These are phyloP conservation scores for Dioctria rufipes DNA, from an alignment of 2,888 invertebrate genomes.

Conservation along the genomic window DNA sequence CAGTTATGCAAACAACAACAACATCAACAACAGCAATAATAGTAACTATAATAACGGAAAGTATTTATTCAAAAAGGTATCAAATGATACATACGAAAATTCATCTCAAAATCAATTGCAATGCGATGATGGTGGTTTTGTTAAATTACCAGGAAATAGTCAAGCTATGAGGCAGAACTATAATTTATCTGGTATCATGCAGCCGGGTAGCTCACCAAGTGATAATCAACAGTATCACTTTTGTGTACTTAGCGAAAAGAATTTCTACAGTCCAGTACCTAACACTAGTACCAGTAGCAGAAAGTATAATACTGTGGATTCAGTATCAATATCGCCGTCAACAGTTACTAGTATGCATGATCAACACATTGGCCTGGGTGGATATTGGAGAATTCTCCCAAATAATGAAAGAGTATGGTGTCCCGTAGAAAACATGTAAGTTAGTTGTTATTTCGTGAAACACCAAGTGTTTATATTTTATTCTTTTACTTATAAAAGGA, in stretches of 20 bases:
- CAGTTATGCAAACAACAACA: neutral
- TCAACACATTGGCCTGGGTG: slow-evolving; percentile 59
- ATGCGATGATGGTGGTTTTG: slow-evolving; percentile 64
- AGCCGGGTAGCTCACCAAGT: neutral
- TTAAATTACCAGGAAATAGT: slow-evolving; percentile 64
- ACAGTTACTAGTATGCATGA: slow-evolving; percentile 1
- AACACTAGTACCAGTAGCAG: neutral
- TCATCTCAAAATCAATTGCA: slow-evolving; percentile 65
- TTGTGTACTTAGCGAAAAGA: slow-evolving; percentile 27
- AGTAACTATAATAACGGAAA: neutral
- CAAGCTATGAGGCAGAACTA: neutral
- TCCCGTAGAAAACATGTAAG: slow-evolving; percentile 58
- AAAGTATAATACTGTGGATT: slow-evolving; percentile 16
- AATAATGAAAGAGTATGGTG: slow-evolving; percentile 60
- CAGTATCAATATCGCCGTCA: slow-evolving; percentile 26
- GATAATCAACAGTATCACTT: slow-evolving; percentile 1
- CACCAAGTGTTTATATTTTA: neutral
- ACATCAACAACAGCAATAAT: neutral
- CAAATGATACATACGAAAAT: slow-evolving; percentile 69
- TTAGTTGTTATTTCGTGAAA: neutral
- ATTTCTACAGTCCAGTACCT: slow-evolving; percentile 1
- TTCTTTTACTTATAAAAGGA: slow-evolving; percentile 48
- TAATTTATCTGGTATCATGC: neutral
- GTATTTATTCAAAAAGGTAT: slow-evolving; percentile 59
- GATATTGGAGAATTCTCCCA: slow-evolving; percentile 60